Base-by-base conservation (phyloP, 2,888 invertebrate species). In the Ptychoptera albimana region DNA sequence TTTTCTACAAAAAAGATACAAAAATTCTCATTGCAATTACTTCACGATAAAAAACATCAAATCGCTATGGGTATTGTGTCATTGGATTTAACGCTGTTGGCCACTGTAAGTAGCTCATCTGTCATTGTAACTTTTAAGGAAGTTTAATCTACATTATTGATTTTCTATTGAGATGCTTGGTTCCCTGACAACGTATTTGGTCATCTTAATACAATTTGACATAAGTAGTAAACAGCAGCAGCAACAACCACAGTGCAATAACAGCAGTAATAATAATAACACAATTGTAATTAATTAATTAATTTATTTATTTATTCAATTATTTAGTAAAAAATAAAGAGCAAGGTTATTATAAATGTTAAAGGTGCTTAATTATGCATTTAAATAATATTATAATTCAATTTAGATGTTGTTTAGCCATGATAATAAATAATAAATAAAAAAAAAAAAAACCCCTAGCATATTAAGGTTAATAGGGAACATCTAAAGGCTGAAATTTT, bases 161-260 rank as follows among this genome's bases (percentile, higher is more conserved):
- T 3, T 32, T 32, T 23, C 4, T 7, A 11, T 8, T 4, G 4
- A 32, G 32, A 42, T 42, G n/a, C 34, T 23, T 13, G 42, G 42
- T 5, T 11, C 42, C 1, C 23, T 42, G 11, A 42, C 42, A 8
- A 42, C 42, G 9, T 42, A 42, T 12, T 35, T 42, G 15, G 35
- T 42, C 1, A 42, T 42, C 8, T 35, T 42, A 35, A 42, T 42
- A 13, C 42, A 42, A 23, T 42, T 42, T 23, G 42, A 42, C 34
- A 15, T 34, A 12, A 16, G 16, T 13, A 23, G 23, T 23, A 23
- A 23, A 23, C 23, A 23, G 23, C 23, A 23, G n/a, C 35, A 35
- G 10, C 9, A 12, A 39, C 39, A 11, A 39, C 30, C 8, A 30
- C 39, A 29, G 23, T 5, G 7, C 7, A 23, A 23, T 23, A 5